A percentile compares a stretch with the other conserved stretches of the same genome.
Evolutionary conservation across 2,797 vertebrate genomes (phyloP).

Genomic region (Acanthornis magna): DNA sequence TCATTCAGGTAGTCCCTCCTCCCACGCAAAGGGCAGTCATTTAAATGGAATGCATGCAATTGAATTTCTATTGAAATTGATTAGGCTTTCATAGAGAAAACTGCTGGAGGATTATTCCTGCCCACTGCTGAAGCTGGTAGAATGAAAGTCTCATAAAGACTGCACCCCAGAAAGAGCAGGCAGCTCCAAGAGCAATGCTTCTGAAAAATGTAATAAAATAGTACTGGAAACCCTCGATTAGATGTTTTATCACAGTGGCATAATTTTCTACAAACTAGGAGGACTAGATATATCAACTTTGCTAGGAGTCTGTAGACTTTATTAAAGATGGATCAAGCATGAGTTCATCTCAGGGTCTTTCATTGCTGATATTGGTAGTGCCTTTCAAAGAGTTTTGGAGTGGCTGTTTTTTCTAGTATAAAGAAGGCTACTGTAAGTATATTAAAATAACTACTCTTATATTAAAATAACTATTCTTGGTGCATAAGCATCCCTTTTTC

Average conservation of each 20-base stretch:
- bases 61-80: background rate
- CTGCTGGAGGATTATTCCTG: background rate
- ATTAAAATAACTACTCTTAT: background rate
- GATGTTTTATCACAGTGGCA: background rate
- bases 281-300: background rate
- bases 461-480: background rate
- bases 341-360: background rate
- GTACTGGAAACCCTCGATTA: background rate
- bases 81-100: background rate
- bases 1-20: background rate
- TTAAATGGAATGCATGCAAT: background rate
- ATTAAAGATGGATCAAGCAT: background rate
- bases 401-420: background rate
- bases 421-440: background rate
- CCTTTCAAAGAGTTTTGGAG: background rate
- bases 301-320: background rate
- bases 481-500: background rate
- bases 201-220: background rate
- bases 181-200: background rate
- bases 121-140: background rate
- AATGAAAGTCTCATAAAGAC: background rate
- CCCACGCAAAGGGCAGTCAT: background rate
- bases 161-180: background rate
- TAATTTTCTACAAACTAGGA: background rate
- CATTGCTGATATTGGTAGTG: background rate